Percentiles rank a stretch among this genome's conserved stretches.
Evolutionary conservation across 2,888 invertebrate species (phyloP).

Genomic region (Diadromus collaris): DNA sequence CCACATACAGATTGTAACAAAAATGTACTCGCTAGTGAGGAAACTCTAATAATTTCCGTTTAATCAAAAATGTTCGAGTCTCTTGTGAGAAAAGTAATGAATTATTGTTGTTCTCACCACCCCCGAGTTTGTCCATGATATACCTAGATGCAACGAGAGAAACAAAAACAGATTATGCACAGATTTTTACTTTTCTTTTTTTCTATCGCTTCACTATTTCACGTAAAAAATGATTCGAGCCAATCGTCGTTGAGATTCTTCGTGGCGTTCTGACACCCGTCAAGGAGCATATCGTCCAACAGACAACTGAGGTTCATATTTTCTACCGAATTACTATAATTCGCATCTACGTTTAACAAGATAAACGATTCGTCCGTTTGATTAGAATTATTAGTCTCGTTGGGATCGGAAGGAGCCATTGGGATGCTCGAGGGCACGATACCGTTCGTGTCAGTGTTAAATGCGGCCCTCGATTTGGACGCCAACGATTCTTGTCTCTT

Average conservation of each 20-base stretch:
- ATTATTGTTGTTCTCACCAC: neutral
- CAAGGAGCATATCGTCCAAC: constrained; percentile 59
- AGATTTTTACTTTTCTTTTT: neutral
- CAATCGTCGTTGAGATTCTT: constrained; percentile 62
- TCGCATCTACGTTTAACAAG: constrained; percentile 22
- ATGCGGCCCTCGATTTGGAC: neutral
- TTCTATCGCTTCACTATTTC: constrained; percentile 41
- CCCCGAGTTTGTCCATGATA: neutral
- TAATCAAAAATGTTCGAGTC: neutral
- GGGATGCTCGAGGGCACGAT: neutral
- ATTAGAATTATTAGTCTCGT: neutral
- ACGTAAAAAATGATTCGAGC: constrained; percentile 58
- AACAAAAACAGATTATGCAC: constrained; percentile 3
- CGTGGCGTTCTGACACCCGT: constrained; percentile 53
- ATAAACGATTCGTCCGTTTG: neutral
- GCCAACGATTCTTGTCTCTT: neutral
- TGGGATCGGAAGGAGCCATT: neutral
- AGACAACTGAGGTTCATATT: constrained; percentile 54
- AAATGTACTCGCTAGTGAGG: neutral
- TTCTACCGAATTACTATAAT: constrained; percentile 36
- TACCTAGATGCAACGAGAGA: neutral
- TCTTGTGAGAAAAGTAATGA: neutral
- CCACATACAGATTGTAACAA: neutral
- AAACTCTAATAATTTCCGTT: neutral
- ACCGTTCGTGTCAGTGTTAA: neutral